Evolutionary conservation across 2,797 vertebrate species (phyloP), one percentile per base, ranked within the genome.

Genomic region (Zalophus californianus): DNA sequence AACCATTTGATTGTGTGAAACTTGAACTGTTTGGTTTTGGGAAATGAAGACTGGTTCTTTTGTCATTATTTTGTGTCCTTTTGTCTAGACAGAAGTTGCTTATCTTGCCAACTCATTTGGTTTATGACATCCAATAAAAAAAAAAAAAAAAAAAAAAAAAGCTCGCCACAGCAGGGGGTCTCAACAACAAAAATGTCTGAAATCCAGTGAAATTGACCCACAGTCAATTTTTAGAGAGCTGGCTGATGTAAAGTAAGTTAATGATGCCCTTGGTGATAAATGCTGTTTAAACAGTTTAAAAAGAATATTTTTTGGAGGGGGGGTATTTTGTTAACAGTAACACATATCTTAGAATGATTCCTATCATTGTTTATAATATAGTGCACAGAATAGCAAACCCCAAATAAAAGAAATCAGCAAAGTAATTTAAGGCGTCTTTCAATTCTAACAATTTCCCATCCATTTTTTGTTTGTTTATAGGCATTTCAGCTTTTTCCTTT

Each of bases 41-140:
- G 23, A 82, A 89, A 64, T 56, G 35, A 41, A 86, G 27, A 32
- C 35, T 70, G 25, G 21, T 60, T 93, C 66, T 25, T 18, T 18
- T 78, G 60, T 0, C 20, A 52, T 73, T 18, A 56, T 29, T 78
- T 38, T 23, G 80, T 72, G 84, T 27, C 68, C 12, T 58, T 95
- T 79, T 54, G 32, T 41, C 21, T 14, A 1, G 32, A 58, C 0
- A 72, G 38, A 88, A 91, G 54, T 50, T 60, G 38, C 50, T 84
- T 70, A 77, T 70, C 48, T 79, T 90, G 50, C 52, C 93, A 91
- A 52, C 2, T 84, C 50, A 35, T 52, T 86, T 38, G n/a, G 35
- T 50, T 56, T 78, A 58, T 92, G 64, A 87, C 80, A 94, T 72
- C 79, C 94, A 89, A 58, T 90, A 62, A 82, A 35, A 35, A 35